phyloP scores from a whole-genome alignment of 2,113 vertebrate genomes.

The Aspidoscelis tigris region DNA sequence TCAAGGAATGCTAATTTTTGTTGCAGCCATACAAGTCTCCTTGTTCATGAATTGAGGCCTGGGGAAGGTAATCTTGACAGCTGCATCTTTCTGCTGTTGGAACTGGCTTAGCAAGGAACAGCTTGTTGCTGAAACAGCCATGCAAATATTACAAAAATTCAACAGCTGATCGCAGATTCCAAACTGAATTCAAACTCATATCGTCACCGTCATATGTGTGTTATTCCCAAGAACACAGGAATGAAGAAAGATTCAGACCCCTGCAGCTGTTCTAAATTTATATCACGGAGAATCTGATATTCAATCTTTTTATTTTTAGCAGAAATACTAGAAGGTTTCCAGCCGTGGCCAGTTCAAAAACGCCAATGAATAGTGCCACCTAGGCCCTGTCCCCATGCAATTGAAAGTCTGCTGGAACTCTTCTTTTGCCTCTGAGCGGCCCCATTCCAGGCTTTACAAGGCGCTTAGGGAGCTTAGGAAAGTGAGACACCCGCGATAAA shows the following conservation, averaged over 20 bases:
- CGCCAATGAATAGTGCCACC: slow-evolving; percentile 22
- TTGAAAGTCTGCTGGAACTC: too few species aligned
- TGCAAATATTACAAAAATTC: neutral
- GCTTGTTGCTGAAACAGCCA: neutral
- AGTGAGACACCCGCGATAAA: too few species aligned
- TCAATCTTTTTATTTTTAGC: neutral
- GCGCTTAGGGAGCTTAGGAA: too few species aligned
- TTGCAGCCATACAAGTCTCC: too few species aligned
- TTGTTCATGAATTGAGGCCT: too few species aligned
- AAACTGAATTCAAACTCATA: neutral
- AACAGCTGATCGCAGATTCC: too few species aligned
- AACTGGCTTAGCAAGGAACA: neutral
- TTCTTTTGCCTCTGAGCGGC: too few species aligned
- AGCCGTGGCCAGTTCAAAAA: fast-evolving
- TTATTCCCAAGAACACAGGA: neutral
- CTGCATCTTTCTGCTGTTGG: too few species aligned
- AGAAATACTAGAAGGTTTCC: fast-evolving
- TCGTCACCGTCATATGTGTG: neutral
- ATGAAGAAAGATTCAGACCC: neutral
- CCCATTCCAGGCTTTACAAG: too few species aligned
- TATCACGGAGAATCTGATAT: neutral
- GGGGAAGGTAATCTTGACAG: too few species aligned
- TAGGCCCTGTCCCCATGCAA: too few species aligned
- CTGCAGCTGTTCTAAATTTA: neutral
- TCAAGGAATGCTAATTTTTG: too few species aligned